Evolutionary conservation across 2,113 vertebrate species (phyloP), one percentile per base, ranked within the genome.

Genomic region (Notarius quadriscutis): DNA sequence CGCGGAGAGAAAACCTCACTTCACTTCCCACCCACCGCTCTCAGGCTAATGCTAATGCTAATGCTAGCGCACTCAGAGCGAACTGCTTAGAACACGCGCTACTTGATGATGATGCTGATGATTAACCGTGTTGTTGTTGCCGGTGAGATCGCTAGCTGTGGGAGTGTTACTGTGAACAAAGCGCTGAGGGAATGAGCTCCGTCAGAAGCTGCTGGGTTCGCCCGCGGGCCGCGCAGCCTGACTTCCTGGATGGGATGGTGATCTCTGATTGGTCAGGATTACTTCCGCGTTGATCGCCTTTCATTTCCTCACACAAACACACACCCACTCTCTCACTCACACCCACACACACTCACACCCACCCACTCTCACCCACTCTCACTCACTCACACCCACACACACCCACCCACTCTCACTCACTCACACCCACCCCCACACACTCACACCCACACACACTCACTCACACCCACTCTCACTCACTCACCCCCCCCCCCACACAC

Each of bases 81-180:
- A 48, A 71, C 48, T 53, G 4, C 15, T n/a, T 53, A 53, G 53
- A 53, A 14, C 22, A 10, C 48, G 48, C 74, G n/a, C 1, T 11
- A 22, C 10, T 77, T 50, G 18, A 8, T 34, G 2, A 34, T 5
- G 0, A 72, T 41, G 20, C 2, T 7, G 1, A 18, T 12, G 18
- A 58, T 11, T n/a, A 74, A 10, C 17, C 48, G n/a, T 25, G 41
- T 11, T 1, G 0, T 65, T 10, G 27, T 15, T 69, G 2, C 6
- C 5, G 1, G 30, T 4, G 4, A 1, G 0, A 5, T 27, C 30
- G 27, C 27, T 30, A 7, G 15, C 11, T 48, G 25, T 41, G 14
- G 1, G 3, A 25, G 11, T 1, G 7, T 1, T n/a, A 14, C 53
- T 1, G 1, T 2, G 17, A 0, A 1, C 6, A 69, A 2, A 69